These are phyloP conservation scores for Carcina quercana DNA, from an alignment of 2,888 invertebrate species.

Conservation along the genomic window DNA sequence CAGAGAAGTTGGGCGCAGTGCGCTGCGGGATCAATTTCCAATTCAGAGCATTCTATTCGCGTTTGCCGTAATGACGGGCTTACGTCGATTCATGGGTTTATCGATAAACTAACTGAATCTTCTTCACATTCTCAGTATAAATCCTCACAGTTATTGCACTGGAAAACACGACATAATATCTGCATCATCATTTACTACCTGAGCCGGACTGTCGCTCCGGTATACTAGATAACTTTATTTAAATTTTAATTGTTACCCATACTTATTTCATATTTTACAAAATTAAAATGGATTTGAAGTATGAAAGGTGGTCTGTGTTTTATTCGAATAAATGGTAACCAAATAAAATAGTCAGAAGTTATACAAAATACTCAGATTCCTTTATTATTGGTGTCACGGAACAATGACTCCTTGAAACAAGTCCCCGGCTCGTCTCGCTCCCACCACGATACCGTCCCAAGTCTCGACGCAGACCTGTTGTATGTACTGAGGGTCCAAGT, in stretches of 20 bases:
- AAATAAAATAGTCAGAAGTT: too few relatives aligned
- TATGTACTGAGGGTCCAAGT: slow-evolving; percentile 71
- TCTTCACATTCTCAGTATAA: too few relatives aligned
- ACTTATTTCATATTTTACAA: too few relatives aligned
- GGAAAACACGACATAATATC: background rate
- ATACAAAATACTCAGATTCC: too few relatives aligned
- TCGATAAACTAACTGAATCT: background rate
- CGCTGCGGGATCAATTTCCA: slow-evolving; percentile 53
- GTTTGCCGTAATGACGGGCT: slow-evolving; percentile 26
- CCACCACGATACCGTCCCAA: slow-evolving; percentile 72
- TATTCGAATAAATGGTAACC: too few relatives aligned
- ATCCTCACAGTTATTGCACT: too few relatives aligned
- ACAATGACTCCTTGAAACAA: slow-evolving; percentile 17
- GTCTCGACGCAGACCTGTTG: slow-evolving; percentile 72
- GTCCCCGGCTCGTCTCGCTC: slow-evolving; percentile 44
- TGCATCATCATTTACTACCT: background rate
- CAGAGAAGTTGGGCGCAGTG: slow-evolving; percentile 32
- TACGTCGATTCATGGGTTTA: slow-evolving; percentile 7
- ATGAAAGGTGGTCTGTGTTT: too few relatives aligned
- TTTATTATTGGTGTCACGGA: too few relatives aligned
- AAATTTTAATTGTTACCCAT: too few relatives aligned
- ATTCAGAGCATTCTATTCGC: slow-evolving; percentile 51
- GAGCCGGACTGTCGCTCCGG: too few relatives aligned
- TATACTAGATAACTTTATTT: too few relatives aligned
- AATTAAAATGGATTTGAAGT: too few relatives aligned